Conservation (phyloP, 2,888 invertebrate genomes). For the Holacanthella duospinosa region DNA sequence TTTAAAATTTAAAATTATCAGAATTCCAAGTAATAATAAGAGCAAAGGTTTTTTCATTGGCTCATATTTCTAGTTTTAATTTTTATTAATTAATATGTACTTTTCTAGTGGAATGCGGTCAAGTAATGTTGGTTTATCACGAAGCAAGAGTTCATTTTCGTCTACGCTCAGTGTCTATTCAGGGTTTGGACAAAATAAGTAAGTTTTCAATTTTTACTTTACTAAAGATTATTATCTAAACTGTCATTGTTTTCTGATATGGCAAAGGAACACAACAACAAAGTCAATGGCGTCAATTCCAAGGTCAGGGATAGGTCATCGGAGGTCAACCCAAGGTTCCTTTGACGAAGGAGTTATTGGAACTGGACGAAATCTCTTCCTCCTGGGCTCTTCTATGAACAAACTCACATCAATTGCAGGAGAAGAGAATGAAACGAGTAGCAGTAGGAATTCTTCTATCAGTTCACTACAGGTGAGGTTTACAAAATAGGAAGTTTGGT, state of each 20-base stretch:
- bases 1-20: too few species aligned
- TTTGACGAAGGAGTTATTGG: conserved; percentile 28
- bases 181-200: not conserved
- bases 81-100: too few species aligned
- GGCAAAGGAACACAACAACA: not conserved
- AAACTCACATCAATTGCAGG: not conserved
- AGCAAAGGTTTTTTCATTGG: too few species aligned
- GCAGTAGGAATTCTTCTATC: not conserved
- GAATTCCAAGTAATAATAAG: too few species aligned
- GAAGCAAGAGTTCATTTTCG: not conserved
- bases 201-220: not conserved
- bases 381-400: not conserved
- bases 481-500: not conserved
- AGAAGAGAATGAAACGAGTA: not conserved
- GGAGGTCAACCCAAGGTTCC: conserved; percentile 21
- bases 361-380: not conserved
- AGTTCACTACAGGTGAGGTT: not conserved
- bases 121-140: not conserved
- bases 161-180: not conserved
- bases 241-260: not conserved
- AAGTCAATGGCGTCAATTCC: conserved; percentile 14
- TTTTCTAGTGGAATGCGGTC: not conserved
- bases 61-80: too few species aligned
- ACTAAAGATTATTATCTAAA: not conserved
- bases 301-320: conserved; percentile 16